Evolutionary conservation across 1,140 invertebrate species (phyloP).

Genomic region (Trichoplusia ni): DNA sequence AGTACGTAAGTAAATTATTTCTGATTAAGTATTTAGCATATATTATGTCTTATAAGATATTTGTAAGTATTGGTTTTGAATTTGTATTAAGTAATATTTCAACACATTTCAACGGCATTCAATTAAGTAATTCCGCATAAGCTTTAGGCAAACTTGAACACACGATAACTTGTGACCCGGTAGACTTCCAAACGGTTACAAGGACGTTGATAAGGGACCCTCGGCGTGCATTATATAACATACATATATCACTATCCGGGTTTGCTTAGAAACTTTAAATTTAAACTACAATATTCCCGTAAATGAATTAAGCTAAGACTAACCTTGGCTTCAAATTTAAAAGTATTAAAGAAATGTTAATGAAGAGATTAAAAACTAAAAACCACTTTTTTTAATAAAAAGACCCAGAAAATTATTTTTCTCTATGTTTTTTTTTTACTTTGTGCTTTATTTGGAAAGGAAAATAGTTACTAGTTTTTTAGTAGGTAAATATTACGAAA

Average conservation of each 20-base stretch:
- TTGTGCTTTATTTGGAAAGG: too few species aligned
- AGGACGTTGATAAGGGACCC: constrained; percentile 57
- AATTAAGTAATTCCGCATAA: constrained; percentile 15
- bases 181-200: constrained; percentile 53
- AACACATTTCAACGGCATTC: constrained; percentile 2
- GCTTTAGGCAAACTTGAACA: not conserved
- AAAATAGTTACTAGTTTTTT: too few species aligned
- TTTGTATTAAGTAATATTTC: constrained; percentile 1
- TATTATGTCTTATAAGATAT: too few species aligned
- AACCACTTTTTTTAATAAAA: too few species aligned
- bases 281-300: not conserved
- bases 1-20: not conserved
- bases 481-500: too few species aligned
- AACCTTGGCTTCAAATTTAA: too few species aligned
- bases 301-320: too few species aligned
- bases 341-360: not conserved
- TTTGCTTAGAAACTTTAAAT: not conserved
- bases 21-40: too few species aligned
- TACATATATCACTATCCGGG: not conserved
- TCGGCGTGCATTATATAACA: constrained; percentile 47
- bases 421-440: not conserved
- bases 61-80: too few species aligned
- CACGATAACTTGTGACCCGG: constrained; percentile 52
- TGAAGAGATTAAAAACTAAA: too few species aligned
- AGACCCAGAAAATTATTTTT: too few species aligned